These are phyloP conservation scores for Manacus vitellinus DNA, from an alignment of 2,113 vertebrate species.

Conservation along the genomic window DNA sequence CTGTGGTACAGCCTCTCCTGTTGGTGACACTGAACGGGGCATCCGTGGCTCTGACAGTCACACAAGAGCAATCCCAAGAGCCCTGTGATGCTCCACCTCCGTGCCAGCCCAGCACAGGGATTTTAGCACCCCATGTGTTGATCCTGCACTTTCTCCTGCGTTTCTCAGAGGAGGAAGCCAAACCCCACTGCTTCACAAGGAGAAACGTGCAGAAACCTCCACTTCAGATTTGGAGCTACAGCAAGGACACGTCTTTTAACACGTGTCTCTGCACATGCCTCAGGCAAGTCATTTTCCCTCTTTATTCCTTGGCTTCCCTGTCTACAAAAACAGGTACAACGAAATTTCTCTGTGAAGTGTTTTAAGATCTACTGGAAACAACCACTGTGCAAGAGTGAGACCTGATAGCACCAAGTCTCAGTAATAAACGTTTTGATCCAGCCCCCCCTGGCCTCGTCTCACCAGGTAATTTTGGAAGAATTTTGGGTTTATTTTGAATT, in stretches of 20 bases:
- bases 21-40: not conserved
- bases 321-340: not conserved
- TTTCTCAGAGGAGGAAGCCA: not conserved
- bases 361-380: slow-evolving; percentile 21
- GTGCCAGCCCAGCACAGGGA: not conserved
- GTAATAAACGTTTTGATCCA: not conserved
- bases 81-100: not conserved
- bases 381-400: not conserved
- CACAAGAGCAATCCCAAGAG: accelerated
- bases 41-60: accelerated
- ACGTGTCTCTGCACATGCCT: slow-evolving; percentile 7
- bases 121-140: not conserved
- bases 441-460: not conserved
- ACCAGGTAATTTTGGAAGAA: not conserved
- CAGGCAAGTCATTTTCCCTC: slow-evolving; percentile 25
- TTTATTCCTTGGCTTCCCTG: slow-evolving; percentile 14
- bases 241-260: not conserved
- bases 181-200: not conserved
- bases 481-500: not conserved
- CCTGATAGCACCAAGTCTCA: not conserved
- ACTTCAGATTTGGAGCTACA: not conserved
- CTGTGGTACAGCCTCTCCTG: not conserved
- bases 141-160: not conserved
- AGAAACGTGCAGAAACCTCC: not conserved
- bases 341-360: not conserved